Percentiles rank a stretch among this genome's conserved stretches.
Conservation (phyloP, 2,888 invertebrate genomes). For the Hedychridium roseum region DNA sequence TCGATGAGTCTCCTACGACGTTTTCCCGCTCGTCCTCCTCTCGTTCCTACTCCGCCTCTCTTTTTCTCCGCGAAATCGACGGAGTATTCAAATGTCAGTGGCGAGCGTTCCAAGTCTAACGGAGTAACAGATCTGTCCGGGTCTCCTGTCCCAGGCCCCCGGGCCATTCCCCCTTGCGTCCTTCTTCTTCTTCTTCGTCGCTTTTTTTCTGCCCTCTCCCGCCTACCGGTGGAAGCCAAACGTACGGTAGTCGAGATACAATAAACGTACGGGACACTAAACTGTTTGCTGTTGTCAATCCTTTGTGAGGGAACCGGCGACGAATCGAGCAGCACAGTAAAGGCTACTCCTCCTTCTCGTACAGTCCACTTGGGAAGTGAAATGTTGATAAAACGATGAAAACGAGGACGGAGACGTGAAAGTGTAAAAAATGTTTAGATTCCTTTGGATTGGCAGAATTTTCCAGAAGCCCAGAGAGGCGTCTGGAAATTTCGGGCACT, state of each 20-base stretch:
- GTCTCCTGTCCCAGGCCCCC: constrained; percentile 29
- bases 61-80: constrained; percentile 33
- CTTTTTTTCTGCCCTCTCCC: constrained; percentile 13
- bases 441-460: too few species aligned
- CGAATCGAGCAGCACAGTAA: constrained; percentile 1
- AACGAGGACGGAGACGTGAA: neutral
- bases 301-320: constrained; percentile 40
- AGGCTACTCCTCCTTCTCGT: constrained; percentile 5
- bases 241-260: constrained; percentile 54
- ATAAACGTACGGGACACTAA: constrained; percentile 62
- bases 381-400: neutral
- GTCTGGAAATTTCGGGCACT: too few species aligned
- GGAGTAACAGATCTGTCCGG: constrained; percentile 59
- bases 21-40: neutral
- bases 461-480: too few species aligned
- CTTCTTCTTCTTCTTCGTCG: constrained; percentile 11
- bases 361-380: constrained; percentile 20
- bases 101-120: constrained; percentile 50
- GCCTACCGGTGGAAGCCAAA: constrained; percentile 40
- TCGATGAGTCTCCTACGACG: neutral
- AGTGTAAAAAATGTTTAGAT: too few species aligned
- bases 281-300: constrained; percentile 62
- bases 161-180: constrained; percentile 18
- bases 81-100: constrained; percentile 61
- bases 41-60: constrained; percentile 12